Evolutionary conservation across 2,113 vertebrate genomes (phyloP).

Genomic region (Nibea albiflora): DNA sequence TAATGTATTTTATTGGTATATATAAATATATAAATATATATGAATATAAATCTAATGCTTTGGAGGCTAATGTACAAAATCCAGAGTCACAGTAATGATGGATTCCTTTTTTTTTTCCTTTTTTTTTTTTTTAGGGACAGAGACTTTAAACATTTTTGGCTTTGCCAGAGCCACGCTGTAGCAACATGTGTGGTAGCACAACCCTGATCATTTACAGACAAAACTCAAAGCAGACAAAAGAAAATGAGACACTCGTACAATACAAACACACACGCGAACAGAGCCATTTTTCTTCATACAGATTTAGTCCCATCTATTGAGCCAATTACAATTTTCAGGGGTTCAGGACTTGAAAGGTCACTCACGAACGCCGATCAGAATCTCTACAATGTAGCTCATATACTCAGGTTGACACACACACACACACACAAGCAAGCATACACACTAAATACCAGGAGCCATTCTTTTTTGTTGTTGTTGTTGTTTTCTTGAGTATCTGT

Average conservation of each 20-base stretch:
- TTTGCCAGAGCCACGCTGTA: slow-evolving; percentile 59
- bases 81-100: slow-evolving; percentile 44
- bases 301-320: neutral
- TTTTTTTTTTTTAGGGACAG: slow-evolving; percentile 55
- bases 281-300: slow-evolving; percentile 13
- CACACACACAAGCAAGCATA: slow-evolving; percentile 19
- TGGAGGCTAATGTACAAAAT: slow-evolving; percentile 68
- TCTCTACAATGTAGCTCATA: slow-evolving; percentile 47
- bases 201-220: slow-evolving; percentile 29
- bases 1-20: slow-evolving; percentile 90
- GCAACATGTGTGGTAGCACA: slow-evolving; percentile 56
- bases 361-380: slow-evolving; percentile 14
- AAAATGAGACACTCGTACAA: neutral
- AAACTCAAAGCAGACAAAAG: neutral
- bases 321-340: neutral
- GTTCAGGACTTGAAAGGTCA: slow-evolving; percentile 27
- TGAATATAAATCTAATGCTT: slow-evolving; percentile 72
- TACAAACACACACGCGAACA: slow-evolving; percentile 13
- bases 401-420: slow-evolving; percentile 42
- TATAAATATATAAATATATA: slow-evolving; percentile 72
- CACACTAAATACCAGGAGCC: slow-evolving; percentile 41
- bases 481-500: slow-evolving; percentile 1
- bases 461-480: neutral
- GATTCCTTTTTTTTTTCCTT: slow-evolving; percentile 33
- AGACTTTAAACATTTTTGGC: slow-evolving; percentile 59